phyloP scores from a whole-genome alignment of 2,797 vertebrate species.

The Sylvia borin region DNA sequence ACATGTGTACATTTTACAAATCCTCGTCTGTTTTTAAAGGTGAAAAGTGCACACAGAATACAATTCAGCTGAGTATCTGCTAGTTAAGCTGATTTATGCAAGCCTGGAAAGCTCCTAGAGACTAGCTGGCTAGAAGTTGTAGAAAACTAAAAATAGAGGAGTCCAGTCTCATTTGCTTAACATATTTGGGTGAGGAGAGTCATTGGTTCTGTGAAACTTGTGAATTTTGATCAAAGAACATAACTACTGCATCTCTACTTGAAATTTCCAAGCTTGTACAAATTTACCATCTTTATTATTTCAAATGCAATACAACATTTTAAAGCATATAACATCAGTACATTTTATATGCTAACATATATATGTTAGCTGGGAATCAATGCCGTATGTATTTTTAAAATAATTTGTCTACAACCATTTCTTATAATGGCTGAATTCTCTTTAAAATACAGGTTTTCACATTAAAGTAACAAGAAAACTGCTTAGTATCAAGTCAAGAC shows the following conservation, averaged over 20 bases:
- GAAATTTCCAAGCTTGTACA: neutral
- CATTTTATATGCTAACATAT: neutral
- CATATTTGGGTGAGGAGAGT: neutral
- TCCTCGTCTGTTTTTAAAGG: neutral
- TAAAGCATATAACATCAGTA: neutral
- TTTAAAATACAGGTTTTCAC: neutral
- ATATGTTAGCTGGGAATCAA: neutral
- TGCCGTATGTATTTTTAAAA: neutral
- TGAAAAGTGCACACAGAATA: neutral
- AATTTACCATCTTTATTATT: neutral
- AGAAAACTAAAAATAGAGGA: neutral
- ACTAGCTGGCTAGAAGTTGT: neutral
- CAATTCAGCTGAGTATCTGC: neutral
- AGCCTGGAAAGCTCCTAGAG: neutral
- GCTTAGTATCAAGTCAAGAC: neutral
- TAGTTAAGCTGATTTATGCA: slow-evolving; percentile 32
- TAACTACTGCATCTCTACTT: neutral
- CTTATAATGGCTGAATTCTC: neutral
- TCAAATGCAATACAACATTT: neutral
- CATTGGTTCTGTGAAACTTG: neutral
- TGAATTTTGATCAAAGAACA: neutral
- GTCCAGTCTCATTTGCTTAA: neutral
- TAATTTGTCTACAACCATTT: neutral
- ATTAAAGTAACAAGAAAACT: neutral
- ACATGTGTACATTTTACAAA: neutral